These are phyloP conservation scores for Siphamia tubifer DNA, from an alignment of 2,113 vertebrate species.

Conservation along the genomic window DNA sequence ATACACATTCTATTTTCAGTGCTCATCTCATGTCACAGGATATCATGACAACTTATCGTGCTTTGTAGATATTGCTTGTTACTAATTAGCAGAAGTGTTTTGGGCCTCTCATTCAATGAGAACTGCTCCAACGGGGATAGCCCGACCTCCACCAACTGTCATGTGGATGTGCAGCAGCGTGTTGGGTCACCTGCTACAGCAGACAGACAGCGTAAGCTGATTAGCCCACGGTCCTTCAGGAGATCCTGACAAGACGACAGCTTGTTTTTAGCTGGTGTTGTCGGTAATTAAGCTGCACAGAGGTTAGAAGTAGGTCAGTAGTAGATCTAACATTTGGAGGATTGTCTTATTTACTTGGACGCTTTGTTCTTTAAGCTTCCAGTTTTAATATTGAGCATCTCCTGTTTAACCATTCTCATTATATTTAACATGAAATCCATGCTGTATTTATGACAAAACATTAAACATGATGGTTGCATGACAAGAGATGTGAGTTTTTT, in stretches of 20 bases:
- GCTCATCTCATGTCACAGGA: no score
- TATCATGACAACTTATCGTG: no score
- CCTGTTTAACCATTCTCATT: no score
- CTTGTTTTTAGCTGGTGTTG: constrained; percentile 48
- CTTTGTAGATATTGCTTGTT: neutral
- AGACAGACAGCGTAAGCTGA: constrained; percentile 74
- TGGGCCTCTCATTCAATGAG: constrained; percentile 17
- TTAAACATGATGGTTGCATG: no score
- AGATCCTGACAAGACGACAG: constrained; percentile 64
- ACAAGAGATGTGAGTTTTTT: neutral
- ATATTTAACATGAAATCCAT: neutral
- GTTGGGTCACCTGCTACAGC: constrained; percentile 51
- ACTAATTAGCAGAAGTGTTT: constrained; percentile 1
- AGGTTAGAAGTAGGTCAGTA: constrained; percentile 21
- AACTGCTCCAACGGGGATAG: constrained; percentile 23
- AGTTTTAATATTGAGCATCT: no score
- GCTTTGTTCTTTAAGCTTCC: neutral
- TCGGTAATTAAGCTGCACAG: constrained; percentile 4
- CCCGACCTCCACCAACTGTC: constrained; percentile 52
- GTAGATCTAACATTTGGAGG: neutral
- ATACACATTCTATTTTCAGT: no score
- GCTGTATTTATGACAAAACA: neutral
- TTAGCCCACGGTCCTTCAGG: constrained; percentile 57
- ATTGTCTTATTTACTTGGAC: no score
- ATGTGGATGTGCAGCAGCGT: constrained; percentile 10